phyloP scores from a whole-genome alignment of 2,888 invertebrate species.

The Nomada ferruginata region DNA sequence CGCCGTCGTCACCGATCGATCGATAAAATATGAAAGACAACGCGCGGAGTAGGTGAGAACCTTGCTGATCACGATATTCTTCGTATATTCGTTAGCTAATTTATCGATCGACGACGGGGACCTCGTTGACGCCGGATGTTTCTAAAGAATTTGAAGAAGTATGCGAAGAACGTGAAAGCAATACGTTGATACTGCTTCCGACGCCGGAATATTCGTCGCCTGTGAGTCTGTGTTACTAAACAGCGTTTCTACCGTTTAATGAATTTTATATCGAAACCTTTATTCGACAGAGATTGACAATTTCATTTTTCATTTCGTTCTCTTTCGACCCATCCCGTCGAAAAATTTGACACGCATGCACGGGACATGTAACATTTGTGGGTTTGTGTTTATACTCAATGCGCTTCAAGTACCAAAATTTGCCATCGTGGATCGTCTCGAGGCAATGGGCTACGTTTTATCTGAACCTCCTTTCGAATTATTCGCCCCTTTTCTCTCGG shows the following conservation, averaged over 20 bases:
- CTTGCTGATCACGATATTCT: constrained; percentile 1
- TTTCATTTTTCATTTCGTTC: no score
- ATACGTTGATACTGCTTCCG: neutral
- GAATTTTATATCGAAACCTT: no score
- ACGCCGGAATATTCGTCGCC: neutral
- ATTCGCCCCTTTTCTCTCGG: no score
- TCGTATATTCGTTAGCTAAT: neutral
- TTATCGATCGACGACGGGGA: constrained; percentile 21
- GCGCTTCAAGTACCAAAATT: constrained; percentile 59
- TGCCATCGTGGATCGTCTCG: constrained; percentile 63
- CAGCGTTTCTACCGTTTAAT: neutral
- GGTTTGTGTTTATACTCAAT: constrained; percentile 71
- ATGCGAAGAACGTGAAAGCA: neutral
- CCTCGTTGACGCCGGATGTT: neutral
- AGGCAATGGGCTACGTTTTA: constrained; percentile 46
- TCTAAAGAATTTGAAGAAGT: neutral
- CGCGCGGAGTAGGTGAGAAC: constrained; percentile 17
- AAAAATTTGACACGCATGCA: constrained; percentile 60
- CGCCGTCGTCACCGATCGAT: neutral
- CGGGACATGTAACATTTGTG: constrained; percentile 63
- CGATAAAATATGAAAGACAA: constrained; percentile 24
- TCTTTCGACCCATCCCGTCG: constrained; percentile 31
- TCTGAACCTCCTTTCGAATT: neutral
- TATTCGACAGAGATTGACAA: neutral
- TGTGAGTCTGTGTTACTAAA: neutral